Evolutionary conservation across 1,140 invertebrate genomes (phyloP), one percentile per base, ranked within the genome.

Genomic region (Leptinotarsa lineolata): DNA sequence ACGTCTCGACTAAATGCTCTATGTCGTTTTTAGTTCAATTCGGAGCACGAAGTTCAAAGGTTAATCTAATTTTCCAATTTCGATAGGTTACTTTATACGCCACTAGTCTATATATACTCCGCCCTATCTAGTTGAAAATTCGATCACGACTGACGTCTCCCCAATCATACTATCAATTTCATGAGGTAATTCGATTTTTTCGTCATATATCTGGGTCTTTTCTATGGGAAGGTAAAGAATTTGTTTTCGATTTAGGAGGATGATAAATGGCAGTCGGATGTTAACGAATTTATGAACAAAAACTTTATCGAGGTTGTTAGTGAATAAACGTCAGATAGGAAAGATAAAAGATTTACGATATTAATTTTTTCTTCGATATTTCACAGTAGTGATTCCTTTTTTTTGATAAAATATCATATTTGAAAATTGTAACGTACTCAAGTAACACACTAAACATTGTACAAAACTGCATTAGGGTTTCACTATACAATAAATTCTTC

Each of bases 51-150:
- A 46, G 66, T 46, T 68, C 66, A 68, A 68, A 68, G 66, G 66
- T 68, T 68, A 68, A 68, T 68, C 45, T 46, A 46, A 68, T 68
- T 68, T 22, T 68, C 66, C 66, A 68, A 68, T 68, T 68, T 68
- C 66, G 66, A 68, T 68, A 48, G 66, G 45, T 68, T 68, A 68
- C 66, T 68, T 68, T 68, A 68, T 68, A 22, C 66, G 30, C 66
- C 61, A 63, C 61, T n/a, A 63, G 61, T 22, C 20, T 63, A 21
- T 63, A 63, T 63, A 63, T 63, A 21, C 20, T 63, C 20, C 61
- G 4, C 4, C 46, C 30, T 68, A 68, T 68, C 30, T 68, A 68
- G 66, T 68, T 68, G 66, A 21, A 68, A 68, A 68, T 68, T 68
- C 66, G 66, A 68, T 68, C 66, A 68, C 39, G 66, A 68, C 66